Evolutionary conservation across 2,888 invertebrate genomes (phyloP), one percentile per base, ranked within the genome.

Genomic region (Microlaimidae sp.): DNA sequence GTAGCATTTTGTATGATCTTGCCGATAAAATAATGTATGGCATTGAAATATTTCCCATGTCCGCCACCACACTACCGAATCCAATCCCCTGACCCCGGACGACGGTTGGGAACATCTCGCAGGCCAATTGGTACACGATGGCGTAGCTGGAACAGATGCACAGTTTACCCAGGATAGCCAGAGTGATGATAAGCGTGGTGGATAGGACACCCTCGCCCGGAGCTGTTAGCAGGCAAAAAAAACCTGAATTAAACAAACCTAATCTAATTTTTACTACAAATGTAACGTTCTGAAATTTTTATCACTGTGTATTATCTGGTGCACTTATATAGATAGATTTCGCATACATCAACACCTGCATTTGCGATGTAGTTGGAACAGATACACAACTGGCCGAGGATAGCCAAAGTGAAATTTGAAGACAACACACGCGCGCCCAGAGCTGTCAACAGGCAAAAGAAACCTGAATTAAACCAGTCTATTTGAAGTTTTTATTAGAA

Each of bases 31-130:
- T 25, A 24, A 56, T 10, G 26, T 53, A 57, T 2, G 57, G 57
- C 40, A 57, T 57, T 26, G 53, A 13, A n/a, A 24, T n/a, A 3
- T 27, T 10, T 26, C 38, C 57, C 10, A 42, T 5, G 28, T 25
- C 42, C 13, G 48, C 56, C 21, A 52, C 25, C 27, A 41, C 10
- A 13, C 26, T 3, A 13, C 48, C 17, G 40, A 57, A 46, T 13
- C 57, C 57, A n/a, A 48, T 50, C 2, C 56, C 57, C 2, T 41
- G 10, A 3, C 57, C 56, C 4, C 57, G 52, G 4, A 58, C 49
- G 19, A 38, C 53, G 17, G 57, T 57, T 1, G 57, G 57, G 25
- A 26, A 57, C 13, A 58, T 41, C 26, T 57, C 57, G 42, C 57
- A 27, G 2, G 53, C 57, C 51, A 57, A 38, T 26, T 51, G 40